Conservation (phyloP, 2,113 vertebrate genomes). For the Caracal caracal region DNA sequence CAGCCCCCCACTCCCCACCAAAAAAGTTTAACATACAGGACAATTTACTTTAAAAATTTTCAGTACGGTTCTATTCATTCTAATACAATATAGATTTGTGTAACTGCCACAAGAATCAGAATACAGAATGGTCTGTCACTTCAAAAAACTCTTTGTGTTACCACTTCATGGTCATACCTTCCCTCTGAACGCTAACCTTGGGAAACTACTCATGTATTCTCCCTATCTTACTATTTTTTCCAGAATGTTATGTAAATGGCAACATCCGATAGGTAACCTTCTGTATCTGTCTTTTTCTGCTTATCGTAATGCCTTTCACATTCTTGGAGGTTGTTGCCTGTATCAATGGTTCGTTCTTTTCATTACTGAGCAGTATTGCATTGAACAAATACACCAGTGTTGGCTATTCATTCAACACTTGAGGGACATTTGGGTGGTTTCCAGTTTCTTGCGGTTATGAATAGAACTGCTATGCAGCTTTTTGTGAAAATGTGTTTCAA, state of each 20-base stretch:
- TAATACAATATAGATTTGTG: background rate
- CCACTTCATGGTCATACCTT: background rate
- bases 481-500: constrained; percentile 18
- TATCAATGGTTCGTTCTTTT: background rate
- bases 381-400: background rate
- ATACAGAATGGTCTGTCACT: background rate
- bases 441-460: background rate
- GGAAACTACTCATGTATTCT: background rate
- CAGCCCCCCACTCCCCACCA: too few species aligned
- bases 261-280: background rate
- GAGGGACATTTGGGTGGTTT: background rate
- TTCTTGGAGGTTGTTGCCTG: background rate
- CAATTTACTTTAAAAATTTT: background rate
- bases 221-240: background rate
- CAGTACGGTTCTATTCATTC: background rate
- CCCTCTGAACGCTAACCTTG: background rate
- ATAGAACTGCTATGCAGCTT: background rate
- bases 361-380: background rate
- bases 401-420: background rate
- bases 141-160: background rate
- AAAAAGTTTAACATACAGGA: background rate
- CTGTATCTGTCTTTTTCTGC: background rate
- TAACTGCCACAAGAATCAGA: background rate
- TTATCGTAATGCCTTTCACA: background rate
- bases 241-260: background rate